Percentiles rank a stretch among this genome's conserved stretches.
Conservation (phyloP, 2,113 vertebrate genomes). For the Cyprinodon brontotheroides region DNA sequence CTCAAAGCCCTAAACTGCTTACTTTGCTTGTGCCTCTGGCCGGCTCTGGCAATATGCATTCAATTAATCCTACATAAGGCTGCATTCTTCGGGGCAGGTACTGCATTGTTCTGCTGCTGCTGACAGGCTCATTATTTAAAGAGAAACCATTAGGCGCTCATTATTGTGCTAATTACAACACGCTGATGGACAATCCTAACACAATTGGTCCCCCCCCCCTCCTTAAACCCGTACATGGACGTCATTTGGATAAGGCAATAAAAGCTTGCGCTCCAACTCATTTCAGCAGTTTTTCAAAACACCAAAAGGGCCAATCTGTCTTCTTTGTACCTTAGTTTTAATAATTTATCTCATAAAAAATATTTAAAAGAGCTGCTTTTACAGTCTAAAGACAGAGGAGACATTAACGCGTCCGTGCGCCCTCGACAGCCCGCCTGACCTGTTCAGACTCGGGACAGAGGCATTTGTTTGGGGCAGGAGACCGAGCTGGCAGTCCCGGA, state of each 20-base stretch:
- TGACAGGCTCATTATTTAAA: constrained; percentile 61
- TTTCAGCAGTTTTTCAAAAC: constrained; percentile 19
- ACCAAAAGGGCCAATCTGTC: constrained; percentile 24
- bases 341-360: constrained; percentile 41
- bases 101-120: constrained; percentile 65
- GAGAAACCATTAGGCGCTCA: constrained; percentile 65
- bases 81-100: constrained; percentile 55
- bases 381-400: constrained; percentile 6
- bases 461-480: constrained; percentile 94
- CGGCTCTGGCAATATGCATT: constrained; percentile 27
- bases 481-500: constrained; percentile 91
- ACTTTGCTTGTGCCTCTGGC: neutral
- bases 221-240: constrained; percentile 3
- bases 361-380: neutral
- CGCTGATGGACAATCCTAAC: constrained; percentile 59
- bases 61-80: constrained; percentile 60
- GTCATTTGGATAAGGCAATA: constrained; percentile 57
- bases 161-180: constrained; percentile 73
- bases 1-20: neutral
- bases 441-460: constrained; percentile 89
- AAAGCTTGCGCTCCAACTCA: neutral
- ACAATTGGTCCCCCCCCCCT: constrained; percentile 42
- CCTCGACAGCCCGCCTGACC: too few species aligned
- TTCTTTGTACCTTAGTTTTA: constrained; percentile 24
- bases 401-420: neutral